These are phyloP conservation scores for Nephrotoma appendiculata DNA, from an alignment of 2,888 invertebrate species.

Conservation along the genomic window DNA sequence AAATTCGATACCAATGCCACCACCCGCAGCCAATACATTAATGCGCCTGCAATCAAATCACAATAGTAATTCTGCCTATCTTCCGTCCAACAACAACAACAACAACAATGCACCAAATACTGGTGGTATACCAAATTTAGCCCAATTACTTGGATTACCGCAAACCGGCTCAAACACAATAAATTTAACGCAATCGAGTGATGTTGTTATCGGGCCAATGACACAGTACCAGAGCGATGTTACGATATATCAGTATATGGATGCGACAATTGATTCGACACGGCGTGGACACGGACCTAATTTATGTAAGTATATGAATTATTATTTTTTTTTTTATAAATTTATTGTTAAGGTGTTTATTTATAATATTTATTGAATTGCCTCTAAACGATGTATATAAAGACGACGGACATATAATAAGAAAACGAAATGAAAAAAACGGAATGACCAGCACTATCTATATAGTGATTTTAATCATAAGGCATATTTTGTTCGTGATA, in stretches of 20 bases:
- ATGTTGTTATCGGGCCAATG: slow-evolving; percentile 38
- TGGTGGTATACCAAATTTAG: slow-evolving; percentile 18
- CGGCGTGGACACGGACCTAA: not conserved
- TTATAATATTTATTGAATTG: not conserved
- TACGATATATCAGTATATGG: slow-evolving; percentile 35
- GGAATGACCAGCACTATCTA: too few species aligned
- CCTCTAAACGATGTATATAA: not conserved
- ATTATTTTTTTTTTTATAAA: not conserved
- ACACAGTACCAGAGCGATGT: slow-evolving; percentile 40
- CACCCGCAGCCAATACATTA: not conserved
- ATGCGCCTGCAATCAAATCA: not conserved
- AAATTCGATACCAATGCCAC: not conserved
- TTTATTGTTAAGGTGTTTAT: not conserved
- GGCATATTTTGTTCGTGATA: too few species aligned
- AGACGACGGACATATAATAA: not conserved
- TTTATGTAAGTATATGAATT: not conserved
- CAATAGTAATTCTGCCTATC: slow-evolving; percentile 15
- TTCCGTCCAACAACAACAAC: slow-evolving; percentile 17
- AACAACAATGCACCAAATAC: slow-evolving; percentile 4
- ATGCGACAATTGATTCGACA: slow-evolving; percentile 26
- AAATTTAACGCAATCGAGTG: slow-evolving; percentile 35
- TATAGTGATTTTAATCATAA: not conserved
- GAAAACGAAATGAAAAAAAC: not conserved
- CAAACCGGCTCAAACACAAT: slow-evolving; percentile 23
- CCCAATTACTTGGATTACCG: slow-evolving; percentile 15